Conservation (phyloP, 2,888 invertebrate genomes). For the Drosophila falleni region DNA sequence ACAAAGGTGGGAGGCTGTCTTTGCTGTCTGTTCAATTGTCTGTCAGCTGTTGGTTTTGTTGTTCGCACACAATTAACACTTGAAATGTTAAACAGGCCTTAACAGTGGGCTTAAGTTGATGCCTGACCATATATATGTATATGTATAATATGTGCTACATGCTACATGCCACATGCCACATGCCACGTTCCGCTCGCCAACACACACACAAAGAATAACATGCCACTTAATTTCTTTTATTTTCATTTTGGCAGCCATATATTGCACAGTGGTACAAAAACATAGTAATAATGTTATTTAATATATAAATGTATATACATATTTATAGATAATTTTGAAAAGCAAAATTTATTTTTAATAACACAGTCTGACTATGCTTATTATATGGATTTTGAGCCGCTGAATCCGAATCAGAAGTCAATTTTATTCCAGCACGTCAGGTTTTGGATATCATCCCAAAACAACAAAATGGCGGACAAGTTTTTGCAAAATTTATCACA, state of each 20-base stretch:
- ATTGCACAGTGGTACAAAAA: conserved; percentile 47
- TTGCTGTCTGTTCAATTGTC: conserved; percentile 7
- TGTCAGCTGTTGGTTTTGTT: conserved; percentile 57
- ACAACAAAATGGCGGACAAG: no score
- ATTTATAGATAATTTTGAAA: no score
- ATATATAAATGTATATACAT: no score
- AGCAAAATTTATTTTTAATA: no score
- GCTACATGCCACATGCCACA: conserved; percentile 22
- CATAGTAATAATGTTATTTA: no score
- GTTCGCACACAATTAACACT: conserved; percentile 76
- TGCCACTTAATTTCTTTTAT: conserved; percentile 75
- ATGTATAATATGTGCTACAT: conserved; percentile 3
- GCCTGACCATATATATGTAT: conserved; percentile 6
- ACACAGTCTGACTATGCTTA: no score
- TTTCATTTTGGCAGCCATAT: conserved; percentile 54
- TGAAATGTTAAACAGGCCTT: conserved; percentile 65
- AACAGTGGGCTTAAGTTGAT: conserved; percentile 48
- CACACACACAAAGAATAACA: conserved; percentile 39
- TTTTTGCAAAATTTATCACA: no score
- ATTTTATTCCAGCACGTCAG: no score
- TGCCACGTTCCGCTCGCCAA: conserved; percentile 26
- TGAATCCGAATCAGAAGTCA: no score
- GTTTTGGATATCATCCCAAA: no score
- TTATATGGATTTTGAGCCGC: no score
- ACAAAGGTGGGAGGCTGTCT: conserved; percentile 18